These are phyloP conservation scores for Notothenia coriiceps DNA, from an alignment of 2,113 vertebrate species.

Conservation along the genomic window DNA sequence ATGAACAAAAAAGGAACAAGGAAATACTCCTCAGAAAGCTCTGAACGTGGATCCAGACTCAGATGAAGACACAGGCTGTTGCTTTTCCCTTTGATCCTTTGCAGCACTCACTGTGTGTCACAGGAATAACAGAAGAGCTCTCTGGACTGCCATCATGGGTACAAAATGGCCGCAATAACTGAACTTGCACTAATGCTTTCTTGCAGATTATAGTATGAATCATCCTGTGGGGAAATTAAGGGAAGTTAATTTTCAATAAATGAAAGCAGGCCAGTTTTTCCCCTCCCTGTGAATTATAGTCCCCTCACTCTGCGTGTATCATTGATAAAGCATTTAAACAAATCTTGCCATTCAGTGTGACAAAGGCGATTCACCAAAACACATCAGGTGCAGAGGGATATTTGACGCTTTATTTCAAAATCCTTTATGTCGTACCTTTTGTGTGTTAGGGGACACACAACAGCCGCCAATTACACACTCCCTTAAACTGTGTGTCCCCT, in stretches of 20 bases:
- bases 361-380: not conserved
- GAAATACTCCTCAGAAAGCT: conserved; percentile 23
- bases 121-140: conserved; percentile 17
- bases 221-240: conserved; percentile 66
- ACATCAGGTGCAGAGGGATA: not conserved
- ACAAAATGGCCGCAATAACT: conserved; percentile 36
- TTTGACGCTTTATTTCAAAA: conserved; percentile 22
- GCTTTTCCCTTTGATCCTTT: conserved; percentile 46
- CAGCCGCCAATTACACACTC: conserved; percentile 19
- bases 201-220: conserved; percentile 67
- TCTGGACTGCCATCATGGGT: conserved; percentile 20
- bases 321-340: conserved; percentile 14
- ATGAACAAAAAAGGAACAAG: conserved; percentile 5
- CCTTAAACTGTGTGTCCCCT: conserved; percentile 24
- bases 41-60: conserved; percentile 20
- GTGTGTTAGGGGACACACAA: not conserved
- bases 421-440: conserved; percentile 1
- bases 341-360: conserved; percentile 13
- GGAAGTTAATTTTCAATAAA: conserved; percentile 56
- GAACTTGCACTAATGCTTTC: conserved; percentile 46
- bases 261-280: conserved; percentile 48
- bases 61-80: conserved; percentile 28
- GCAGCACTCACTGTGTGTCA: conserved; percentile 3
- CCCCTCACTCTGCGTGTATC: conserved; percentile 21
- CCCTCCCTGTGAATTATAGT: conserved; percentile 24